Evolutionary conservation across 2,797 vertebrate species (phyloP), one percentile per base, ranked within the genome.

Genomic region (Momotus momota): DNA sequence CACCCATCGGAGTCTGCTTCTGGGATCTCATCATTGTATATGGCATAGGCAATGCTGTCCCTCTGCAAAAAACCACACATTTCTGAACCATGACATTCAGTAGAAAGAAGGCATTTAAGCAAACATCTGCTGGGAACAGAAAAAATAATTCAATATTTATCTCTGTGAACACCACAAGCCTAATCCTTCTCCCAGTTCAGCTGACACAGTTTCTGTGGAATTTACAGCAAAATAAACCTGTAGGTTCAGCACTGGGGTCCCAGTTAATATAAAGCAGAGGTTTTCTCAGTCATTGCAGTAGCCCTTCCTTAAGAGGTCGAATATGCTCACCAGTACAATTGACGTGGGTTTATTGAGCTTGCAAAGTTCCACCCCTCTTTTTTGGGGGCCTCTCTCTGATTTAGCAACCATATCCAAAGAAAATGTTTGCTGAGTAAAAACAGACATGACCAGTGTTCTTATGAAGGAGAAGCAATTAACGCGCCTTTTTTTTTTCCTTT

Each of bases 21-120:
- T 33, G 99, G 99, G 48, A 96, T 89, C 40, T 93, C 98, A 29
- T 99, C 99, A 1, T 99, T 99, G 98, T 99, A 99, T 27, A 99
- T 96, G 1, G 97, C 96, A 51, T 99, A 99, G 12, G 97, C 99
- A 33, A 97, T 98, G 82, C 72, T 97, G 94, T 98, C 98, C 26
- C 75, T 98, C 99, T 99, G 96, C 88, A 94, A 67, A 57, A 89
- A 97, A 81, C 96, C 23, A 96, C n/a, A 72, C 49, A 55, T 48
- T 78, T 97, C 92, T 96, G 64, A 92, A 87, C 89, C 22, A 25
- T 1, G n/a, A 60, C 62, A 31, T n/a, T 73, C 38, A 81, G 77
- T 51, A 74, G 71, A 88, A 87, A 18, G 13, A 83, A 92, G 23
- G 22, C 20, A 70, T 78, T 84, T 70, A 82, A 62, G 48, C 4